These are phyloP conservation scores for Nibea albiflora DNA, from an alignment of 2,113 vertebrate species.

Conservation along the genomic window DNA sequence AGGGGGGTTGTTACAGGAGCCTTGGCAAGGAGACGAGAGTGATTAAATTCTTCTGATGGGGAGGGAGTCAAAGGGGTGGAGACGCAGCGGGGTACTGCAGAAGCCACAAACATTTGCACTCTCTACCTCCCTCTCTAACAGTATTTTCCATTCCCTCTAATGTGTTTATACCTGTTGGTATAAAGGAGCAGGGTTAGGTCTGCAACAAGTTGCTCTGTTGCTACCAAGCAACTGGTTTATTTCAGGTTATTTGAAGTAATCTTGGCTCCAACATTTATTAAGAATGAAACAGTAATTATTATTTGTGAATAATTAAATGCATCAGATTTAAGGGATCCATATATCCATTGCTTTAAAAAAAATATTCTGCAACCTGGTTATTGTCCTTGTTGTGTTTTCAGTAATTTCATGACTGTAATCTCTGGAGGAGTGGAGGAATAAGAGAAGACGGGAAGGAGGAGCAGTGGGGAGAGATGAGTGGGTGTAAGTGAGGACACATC, in stretches of 20 bases:
- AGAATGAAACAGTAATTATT: neutral
- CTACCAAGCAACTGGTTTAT: neutral
- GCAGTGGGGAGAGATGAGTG: constrained; percentile 23
- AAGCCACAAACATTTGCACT: constrained; percentile 47
- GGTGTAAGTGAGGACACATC: constrained; percentile 56
- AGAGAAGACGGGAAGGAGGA: constrained; percentile 9
- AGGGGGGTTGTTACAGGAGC: constrained; percentile 39
- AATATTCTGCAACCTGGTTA: neutral
- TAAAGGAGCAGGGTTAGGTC: neutral
- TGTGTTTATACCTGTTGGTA: constrained; percentile 19
- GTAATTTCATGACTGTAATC: neutral
- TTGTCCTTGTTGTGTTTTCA: neutral
- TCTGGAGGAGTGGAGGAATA: neutral
- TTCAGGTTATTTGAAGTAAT: neutral
- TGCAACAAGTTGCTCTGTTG: neutral
- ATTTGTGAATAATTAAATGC: neutral
- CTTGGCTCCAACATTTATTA: neutral
- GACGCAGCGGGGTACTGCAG: constrained; percentile 18
- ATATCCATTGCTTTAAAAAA: too few species aligned
- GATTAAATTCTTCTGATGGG: constrained; percentile 56
- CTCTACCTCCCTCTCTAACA: constrained; percentile 4
- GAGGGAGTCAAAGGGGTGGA: constrained; percentile 18
- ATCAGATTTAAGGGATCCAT: too few species aligned
- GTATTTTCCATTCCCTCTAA: constrained; percentile 40
- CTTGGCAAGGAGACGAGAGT: constrained; percentile 41